Evolutionary conservation across 2,113 vertebrate genomes (phyloP).

Genomic region (Gnathonemus echidnorhynchus): DNA sequence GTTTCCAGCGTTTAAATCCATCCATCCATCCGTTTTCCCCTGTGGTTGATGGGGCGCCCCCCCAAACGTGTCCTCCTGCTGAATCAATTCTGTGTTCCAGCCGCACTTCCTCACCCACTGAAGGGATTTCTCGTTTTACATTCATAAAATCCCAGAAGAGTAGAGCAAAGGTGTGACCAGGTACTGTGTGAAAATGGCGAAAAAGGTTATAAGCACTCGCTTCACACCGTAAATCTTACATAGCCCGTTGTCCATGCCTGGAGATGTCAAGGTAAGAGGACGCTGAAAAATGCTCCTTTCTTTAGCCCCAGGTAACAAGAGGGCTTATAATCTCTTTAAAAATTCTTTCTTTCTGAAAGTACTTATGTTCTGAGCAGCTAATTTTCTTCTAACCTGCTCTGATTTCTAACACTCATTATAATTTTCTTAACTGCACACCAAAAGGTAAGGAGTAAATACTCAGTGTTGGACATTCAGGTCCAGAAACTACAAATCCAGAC

Average conservation of each 20-base stretch:
- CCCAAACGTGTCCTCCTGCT: neutral
- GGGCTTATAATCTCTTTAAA: neutral
- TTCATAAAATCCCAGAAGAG: neutral
- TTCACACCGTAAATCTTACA: neutral
- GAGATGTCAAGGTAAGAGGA: neutral
- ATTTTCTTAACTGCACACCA: neutral
- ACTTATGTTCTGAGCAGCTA: neutral
- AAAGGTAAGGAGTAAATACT: neutral
- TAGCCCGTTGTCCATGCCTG: neutral
- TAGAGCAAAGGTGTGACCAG: neutral
- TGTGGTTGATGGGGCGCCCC: neutral
- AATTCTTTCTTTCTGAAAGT: neutral
- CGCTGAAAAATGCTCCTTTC: neutral
- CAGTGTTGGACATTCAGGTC: neutral
- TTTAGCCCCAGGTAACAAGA: neutral
- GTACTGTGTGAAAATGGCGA: neutral
- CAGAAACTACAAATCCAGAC: neutral
- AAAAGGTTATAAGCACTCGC: neutral
- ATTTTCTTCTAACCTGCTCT: neutral
- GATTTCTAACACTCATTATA: neutral
- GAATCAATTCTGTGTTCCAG: neutral
- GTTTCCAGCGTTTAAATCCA: neutral
- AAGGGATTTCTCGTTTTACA: neutral
- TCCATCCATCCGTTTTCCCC: neutral
- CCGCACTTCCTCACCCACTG: neutral